Evolutionary conservation across 2,113 vertebrate species (phyloP), one percentile per base, ranked within the genome.

Genomic region (Amazona guildingii): DNA sequence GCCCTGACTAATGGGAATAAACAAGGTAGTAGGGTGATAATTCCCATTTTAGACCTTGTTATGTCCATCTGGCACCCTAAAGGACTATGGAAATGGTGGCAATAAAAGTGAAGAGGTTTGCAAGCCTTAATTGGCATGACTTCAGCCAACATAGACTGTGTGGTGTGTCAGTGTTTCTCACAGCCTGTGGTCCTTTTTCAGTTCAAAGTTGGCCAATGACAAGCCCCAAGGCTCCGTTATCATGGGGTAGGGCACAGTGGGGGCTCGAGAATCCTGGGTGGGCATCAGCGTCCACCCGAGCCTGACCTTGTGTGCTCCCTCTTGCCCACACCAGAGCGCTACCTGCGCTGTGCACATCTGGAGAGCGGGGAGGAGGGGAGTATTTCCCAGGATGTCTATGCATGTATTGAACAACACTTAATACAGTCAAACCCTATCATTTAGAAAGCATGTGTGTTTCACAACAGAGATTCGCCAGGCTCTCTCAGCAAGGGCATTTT

Each of bases 401-500:
- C 61, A 10, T 64, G 57, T 70, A 69, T 88, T 48, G 88, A 88
- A 89, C 91, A 86, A 68, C 80, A 67, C 88, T 95, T 94, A 81
- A 79, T 86, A n/a, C 88, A 85, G 91, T 91, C 94, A 96, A 79
- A 59, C 95, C 94, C 94, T 92, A 52, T 94, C 92, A 86, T 96
- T 94, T 85, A 95, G 97, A 96, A 90, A 95, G 97, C 91, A 52
- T 61, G 76, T 77, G 35, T 94, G 73, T 92, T 95, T 96, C 93
- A 86, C 93, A 73, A 91, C 84, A 84, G 97, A 97, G 97, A 95
- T 94, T 96, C 87, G 83, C 96, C 96, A 97, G 96, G 91, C 97
- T 97, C 94, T 96, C 95, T 89, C 97, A 95, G 96, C 98, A 98
- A 98, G 98, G 98, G 97, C 97, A 91, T 96, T 95, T 80, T 86